Conservation (phyloP, 2,888 invertebrate genomes). For the Exocentrus adspersus region DNA sequence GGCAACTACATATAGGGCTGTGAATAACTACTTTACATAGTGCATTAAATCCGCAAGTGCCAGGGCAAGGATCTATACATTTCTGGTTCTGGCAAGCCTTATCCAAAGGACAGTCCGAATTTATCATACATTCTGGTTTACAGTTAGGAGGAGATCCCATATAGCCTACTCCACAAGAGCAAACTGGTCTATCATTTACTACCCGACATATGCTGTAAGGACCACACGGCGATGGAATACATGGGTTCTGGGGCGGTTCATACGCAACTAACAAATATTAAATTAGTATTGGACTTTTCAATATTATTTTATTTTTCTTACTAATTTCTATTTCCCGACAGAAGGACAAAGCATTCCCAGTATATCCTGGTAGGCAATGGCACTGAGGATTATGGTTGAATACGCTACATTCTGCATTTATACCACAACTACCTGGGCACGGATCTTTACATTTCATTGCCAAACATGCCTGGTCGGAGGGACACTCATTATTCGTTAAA, state of each 20-base stretch:
- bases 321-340: constrained; percentile 64
- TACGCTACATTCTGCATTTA: constrained; percentile 80
- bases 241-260: constrained; percentile 69
- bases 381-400: constrained; percentile 82
- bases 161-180: constrained; percentile 78
- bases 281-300: constrained; percentile 1
- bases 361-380: constrained; percentile 76
- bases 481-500: constrained; percentile 80
- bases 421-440: constrained; percentile 80
- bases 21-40: constrained; percentile 83
- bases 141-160: constrained; percentile 81
- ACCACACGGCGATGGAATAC: constrained; percentile 82
- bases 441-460: constrained; percentile 83
- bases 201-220: constrained; percentile 80
- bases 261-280: constrained; percentile 46
- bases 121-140: constrained; percentile 81
- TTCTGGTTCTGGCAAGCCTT: constrained; percentile 82
- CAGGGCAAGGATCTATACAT: constrained; percentile 81
- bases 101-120: constrained; percentile 79
- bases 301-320: constrained; percentile 47
- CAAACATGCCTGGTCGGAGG: constrained; percentile 76
- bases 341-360: constrained; percentile 76
- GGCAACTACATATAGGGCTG: constrained; percentile 82
- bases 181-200: constrained; percentile 77
- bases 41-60: constrained; percentile 80